Base-by-base conservation (phyloP, 2,797 vertebrate species). In the Lagorchestes hirsutus region DNA sequence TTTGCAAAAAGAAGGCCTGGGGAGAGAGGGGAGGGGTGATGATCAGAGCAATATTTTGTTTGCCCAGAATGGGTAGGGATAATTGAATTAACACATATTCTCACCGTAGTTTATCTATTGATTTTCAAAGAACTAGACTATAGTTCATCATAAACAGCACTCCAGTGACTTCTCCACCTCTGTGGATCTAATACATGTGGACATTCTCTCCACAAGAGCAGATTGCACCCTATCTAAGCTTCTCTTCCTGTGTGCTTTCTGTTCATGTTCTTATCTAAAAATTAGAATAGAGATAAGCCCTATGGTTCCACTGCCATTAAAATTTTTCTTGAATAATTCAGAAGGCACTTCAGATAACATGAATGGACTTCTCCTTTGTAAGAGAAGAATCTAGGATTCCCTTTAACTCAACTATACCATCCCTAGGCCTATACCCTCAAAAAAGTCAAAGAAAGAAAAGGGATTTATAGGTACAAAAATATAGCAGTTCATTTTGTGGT, bases 121-220 rank as follows among this genome's bases (percentile, higher is more conserved):
- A 92, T 95, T 97, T 96, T 96, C 94, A 97, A 94, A 96, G 67
- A 93, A 94, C 54, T 95, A 95, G 93, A 96, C 96, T 97, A 95
- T 55, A 92, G 95, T 93, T 97, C n/a, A 93, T 55, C 74, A 95
- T 93, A 56, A 54, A 92, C 90, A 96, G 96, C 90, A 54, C 29
- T 93, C 59, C 94, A 93, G 96, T 24, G 67, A 46, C 40, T 27
- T 40, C 40, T 22, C 27, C 0, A 27, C 9, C 40, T 87, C 74
- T 87, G 22, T 50, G 74, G 40, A 46, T 11, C 22, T 87, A 46
- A 24, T 50, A 40, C 24, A 50, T 4, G 8, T 22, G 67, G 8
- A 22, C 18, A 40, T 82, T 40, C 67, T 82, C n/a, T 46, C n/a
- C 12, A 14, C 31, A 62, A 62, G 59, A 62, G 59, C 59, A 62